A percentile compares a stretch with the other conserved stretches of the same genome.
These are phyloP conservation scores for Dicaeum eximium DNA, from an alignment of 2,113 vertebrate genomes.

Conservation along the genomic window DNA sequence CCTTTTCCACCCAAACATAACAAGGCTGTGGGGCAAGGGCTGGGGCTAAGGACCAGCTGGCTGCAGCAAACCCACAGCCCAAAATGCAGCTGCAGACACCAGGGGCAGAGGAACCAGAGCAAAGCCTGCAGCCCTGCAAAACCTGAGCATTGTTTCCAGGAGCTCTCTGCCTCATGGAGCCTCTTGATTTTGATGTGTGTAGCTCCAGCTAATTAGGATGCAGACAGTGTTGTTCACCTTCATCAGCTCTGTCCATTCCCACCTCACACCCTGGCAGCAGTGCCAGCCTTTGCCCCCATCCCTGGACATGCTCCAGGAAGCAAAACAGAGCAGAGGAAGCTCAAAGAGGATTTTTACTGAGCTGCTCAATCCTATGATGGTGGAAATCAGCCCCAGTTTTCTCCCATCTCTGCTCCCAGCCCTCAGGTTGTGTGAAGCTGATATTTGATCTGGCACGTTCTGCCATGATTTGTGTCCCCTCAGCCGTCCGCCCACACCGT, in stretches of 20 bases:
- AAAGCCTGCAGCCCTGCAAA: not conserved
- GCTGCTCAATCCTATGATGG: not conserved
- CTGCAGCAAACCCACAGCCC: not conserved
- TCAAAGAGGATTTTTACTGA: not conserved
- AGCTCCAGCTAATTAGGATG: conserved; percentile 3
- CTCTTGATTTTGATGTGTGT: not conserved
- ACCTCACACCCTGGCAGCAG: not conserved
- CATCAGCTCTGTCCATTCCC: not conserved
- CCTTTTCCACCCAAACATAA: not conserved
- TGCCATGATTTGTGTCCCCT: not conserved
- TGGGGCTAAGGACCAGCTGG: not conserved
- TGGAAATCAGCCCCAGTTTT: not conserved
- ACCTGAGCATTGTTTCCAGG: not conserved
- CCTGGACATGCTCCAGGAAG: not conserved
- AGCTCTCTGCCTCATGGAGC: not conserved
- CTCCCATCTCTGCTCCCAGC: not conserved
- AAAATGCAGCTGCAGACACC: not conserved
- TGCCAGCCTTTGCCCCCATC: not conserved
- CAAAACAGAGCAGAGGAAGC: not conserved
- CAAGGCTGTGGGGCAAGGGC: not conserved
- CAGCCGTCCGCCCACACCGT: fast-evolving
- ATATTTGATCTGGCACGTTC: not conserved
- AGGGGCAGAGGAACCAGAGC: not conserved
- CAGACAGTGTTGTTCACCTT: conserved; percentile 29
- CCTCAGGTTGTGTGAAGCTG: not conserved